Percentiles rank a stretch among this genome's conserved stretches.
Conservation (phyloP, 2,888 invertebrate species). For the Panopea generosa region DNA sequence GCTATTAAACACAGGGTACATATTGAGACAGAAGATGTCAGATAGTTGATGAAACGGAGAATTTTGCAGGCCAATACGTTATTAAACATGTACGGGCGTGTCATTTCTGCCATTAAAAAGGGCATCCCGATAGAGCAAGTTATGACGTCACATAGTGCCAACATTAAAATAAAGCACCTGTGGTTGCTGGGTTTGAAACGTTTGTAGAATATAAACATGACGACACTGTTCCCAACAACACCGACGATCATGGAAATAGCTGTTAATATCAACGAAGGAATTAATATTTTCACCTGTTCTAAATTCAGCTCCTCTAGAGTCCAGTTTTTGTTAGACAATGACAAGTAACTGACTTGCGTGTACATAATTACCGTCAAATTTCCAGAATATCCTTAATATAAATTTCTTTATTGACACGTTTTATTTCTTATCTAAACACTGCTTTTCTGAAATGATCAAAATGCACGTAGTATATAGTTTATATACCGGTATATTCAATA, state of each 20-base stretch:
- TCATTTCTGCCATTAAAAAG: neutral
- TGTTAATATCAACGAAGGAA: neutral
- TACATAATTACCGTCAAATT: no score
- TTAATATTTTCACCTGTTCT: neutral
- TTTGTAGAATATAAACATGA: neutral
- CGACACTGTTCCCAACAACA: neutral
- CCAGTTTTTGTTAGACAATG: neutral
- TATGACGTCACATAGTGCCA: neutral
- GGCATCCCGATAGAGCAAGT: neutral
- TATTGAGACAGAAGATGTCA: neutral
- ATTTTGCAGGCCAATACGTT: neutral
- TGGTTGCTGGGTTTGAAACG: neutral
- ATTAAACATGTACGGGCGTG: neutral
- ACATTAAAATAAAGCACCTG: neutral
- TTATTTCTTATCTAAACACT: no score
- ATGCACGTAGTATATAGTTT: no score
- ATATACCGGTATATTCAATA: no score
- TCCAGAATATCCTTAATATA: no score
- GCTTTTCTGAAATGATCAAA: no score
- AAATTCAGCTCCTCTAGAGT: neutral
- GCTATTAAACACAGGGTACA: slow-evolving; percentile 1
- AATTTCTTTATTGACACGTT: no score
- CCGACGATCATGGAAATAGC: neutral
- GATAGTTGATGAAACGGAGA: neutral
- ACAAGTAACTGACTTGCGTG: neutral